These are phyloP conservation scores for Drosophila aff. DNA, from an alignment of 1,140 invertebrate genomes.

Conservation along the genomic window DNA sequence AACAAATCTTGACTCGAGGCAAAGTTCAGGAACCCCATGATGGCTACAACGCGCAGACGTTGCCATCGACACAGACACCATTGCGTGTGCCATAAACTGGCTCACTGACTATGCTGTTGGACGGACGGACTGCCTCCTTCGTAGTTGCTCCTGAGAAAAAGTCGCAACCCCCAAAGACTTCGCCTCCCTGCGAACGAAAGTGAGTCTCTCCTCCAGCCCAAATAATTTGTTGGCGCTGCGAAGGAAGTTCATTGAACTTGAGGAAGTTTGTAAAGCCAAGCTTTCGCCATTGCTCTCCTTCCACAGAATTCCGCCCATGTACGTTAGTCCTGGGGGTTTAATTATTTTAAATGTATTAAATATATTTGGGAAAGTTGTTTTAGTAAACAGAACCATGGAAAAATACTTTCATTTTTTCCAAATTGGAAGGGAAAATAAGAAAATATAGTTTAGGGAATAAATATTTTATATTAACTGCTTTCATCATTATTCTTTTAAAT, in stretches of 20 bases:
- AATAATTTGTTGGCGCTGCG: conserved; percentile 48
- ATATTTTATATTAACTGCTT: background rate
- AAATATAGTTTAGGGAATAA: background rate
- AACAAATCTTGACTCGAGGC: conserved; percentile 49
- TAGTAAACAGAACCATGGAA: no score
- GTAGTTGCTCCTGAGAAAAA: background rate
- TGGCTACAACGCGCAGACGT: conserved; percentile 51
- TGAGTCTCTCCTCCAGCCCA: conserved; percentile 40
- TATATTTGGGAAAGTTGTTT: no score
- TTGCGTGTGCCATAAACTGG: conserved; percentile 51
- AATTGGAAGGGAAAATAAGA: no score
- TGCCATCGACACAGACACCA: conserved; percentile 46
- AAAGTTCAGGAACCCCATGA: conserved; percentile 80
- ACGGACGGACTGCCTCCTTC: conserved; percentile 31
- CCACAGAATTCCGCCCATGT: background rate
- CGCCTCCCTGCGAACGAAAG: conserved; percentile 59
- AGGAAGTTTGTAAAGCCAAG: conserved; percentile 42
- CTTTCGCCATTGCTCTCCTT: conserved; percentile 16
- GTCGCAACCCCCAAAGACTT: conserved; percentile 32
- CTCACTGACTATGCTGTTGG: conserved; percentile 59
- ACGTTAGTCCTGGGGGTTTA: no score
- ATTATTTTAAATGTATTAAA: no score
- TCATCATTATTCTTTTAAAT: background rate
- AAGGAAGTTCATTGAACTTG: conserved; percentile 68
- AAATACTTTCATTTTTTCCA: no score